phyloP scores from a whole-genome alignment of 2,888 invertebrate species.

The Sphaerophoria rueppellii region DNA sequence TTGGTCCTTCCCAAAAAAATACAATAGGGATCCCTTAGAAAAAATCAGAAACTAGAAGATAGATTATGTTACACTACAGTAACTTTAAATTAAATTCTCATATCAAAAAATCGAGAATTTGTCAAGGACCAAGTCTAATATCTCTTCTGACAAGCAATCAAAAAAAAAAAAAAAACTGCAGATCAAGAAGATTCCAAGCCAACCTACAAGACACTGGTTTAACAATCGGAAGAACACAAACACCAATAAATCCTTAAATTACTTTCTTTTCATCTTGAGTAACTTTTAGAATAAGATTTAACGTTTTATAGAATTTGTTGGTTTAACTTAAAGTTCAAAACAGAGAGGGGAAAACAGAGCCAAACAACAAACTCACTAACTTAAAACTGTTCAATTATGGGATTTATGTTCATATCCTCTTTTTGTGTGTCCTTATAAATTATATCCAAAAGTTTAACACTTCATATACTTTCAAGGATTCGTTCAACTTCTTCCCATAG shows the following conservation, averaged over 20 bases:
- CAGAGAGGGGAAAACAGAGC: not conserved
- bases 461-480: constrained; percentile 17
- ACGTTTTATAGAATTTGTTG: not conserved
- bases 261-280: constrained; percentile 49
- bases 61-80: constrained; percentile 35
- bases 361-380: constrained; percentile 36
- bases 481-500: no score
- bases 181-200: not conserved
- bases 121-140: constrained; percentile 20
- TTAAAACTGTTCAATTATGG: constrained; percentile 54
- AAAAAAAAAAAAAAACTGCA: not conserved
- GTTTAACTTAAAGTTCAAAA: no score
- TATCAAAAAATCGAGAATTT: constrained; percentile 25
- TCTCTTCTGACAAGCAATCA: constrained; percentile 43
- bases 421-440: not conserved
- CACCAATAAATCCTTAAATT: constrained; percentile 32
- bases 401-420: constrained; percentile 52
- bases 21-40: no score
- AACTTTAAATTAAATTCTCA: constrained; percentile 55
- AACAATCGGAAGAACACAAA: not conserved
- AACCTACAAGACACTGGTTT: not conserved
- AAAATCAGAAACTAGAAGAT: not conserved
- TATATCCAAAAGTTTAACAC: constrained; percentile 34
- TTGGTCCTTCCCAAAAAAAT: no score
- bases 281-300: constrained; percentile 30